Conservation (phyloP, 2,888 invertebrate species). For the Crocallis elinguaria region DNA sequence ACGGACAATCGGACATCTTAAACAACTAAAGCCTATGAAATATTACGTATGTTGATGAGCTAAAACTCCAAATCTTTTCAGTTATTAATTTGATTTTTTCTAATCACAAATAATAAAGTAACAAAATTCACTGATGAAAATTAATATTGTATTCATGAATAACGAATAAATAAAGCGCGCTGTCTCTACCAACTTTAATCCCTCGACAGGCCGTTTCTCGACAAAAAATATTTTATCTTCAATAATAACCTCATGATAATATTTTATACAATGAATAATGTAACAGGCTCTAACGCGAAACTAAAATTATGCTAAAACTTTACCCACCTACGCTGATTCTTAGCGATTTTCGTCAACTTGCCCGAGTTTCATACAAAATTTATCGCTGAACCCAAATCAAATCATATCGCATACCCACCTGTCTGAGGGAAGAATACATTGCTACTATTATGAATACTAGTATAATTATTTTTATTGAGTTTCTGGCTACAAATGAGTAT, state of each 20-base stretch:
- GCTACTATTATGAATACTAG: conserved; percentile 1
- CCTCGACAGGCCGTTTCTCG: conserved; percentile 13
- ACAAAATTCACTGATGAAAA: too few relatives aligned
- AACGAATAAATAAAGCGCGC: conserved; percentile 3
- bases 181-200: conserved; percentile 20
- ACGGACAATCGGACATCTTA: too few relatives aligned
- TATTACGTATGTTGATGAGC: too few relatives aligned
- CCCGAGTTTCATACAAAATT: conserved; percentile 20
- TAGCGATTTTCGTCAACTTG: conserved; percentile 30
- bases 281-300: conserved; percentile 37
- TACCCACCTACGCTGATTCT: conserved; percentile 34
- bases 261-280: conserved; percentile 42
- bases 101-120: too few relatives aligned
- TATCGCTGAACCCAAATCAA: neutral
- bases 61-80: too few relatives aligned
- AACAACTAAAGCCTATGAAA: too few relatives aligned
- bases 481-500: too few relatives aligned
- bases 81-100: too few relatives aligned
- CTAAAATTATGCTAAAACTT: conserved; percentile 43
- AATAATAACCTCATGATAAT: conserved; percentile 33
- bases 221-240: conserved; percentile 34
- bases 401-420: neutral
- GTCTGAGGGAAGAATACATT: too few relatives aligned
- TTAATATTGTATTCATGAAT: conserved; percentile 1
- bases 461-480: too few relatives aligned